Conservation (phyloP, 2,888 invertebrate genomes). For the Malthinus flaveolus region DNA sequence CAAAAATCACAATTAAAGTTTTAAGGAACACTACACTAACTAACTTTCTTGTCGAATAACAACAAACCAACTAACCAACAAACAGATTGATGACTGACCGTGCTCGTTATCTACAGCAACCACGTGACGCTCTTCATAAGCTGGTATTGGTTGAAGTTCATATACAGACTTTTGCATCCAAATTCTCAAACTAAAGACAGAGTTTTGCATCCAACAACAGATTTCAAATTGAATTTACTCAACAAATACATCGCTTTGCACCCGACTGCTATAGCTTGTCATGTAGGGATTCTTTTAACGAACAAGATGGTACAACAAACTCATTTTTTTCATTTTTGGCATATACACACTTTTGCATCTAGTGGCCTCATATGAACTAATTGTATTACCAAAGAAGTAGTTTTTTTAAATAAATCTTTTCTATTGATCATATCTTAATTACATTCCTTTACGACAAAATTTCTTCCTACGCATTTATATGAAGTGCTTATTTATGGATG, state of each 20-base stretch:
- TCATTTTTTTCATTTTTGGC: not conserved
- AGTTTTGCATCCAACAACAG: not conserved
- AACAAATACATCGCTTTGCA: not conserved
- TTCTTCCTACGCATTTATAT: too few relatives aligned
- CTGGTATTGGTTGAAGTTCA: not conserved
- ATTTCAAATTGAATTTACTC: not conserved
- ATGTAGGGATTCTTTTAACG: not conserved
- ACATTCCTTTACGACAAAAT: too few relatives aligned
- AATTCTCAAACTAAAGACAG: not conserved
- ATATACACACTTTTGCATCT: constrained; percentile 12
- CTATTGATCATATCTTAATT: too few relatives aligned
- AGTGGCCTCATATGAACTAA: not conserved
- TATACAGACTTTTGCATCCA: not conserved
- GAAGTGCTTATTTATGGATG: too few relatives aligned
- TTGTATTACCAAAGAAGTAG: too few relatives aligned
- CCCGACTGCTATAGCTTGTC: constrained; percentile 1
- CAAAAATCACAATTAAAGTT: not conserved
- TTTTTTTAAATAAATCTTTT: too few relatives aligned
- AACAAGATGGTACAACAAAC: not conserved
- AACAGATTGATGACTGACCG: not conserved
- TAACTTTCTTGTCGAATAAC: not conserved
- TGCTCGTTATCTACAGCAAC: not conserved
- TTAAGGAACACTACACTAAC: not conserved
- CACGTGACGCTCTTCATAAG: not conserved
- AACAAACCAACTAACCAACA: not conserved